Evolutionary conservation across 2,113 vertebrate species (phyloP).

Genomic region (Micromys minutus): DNA sequence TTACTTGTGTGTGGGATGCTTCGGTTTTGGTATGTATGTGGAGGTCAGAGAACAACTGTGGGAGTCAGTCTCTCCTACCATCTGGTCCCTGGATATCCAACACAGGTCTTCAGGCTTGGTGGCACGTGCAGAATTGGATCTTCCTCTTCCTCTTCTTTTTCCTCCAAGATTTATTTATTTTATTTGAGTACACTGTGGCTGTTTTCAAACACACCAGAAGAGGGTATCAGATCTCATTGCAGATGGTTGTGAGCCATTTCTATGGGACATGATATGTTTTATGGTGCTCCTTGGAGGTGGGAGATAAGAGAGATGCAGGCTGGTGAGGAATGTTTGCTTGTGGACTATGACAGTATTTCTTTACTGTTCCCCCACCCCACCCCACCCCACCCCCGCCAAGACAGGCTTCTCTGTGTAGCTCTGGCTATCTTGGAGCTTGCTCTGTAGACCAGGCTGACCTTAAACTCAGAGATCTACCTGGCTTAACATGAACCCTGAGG

Average conservation of each 20-base stretch:
- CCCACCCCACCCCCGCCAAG: too few species aligned
- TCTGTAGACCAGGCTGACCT: neutral
- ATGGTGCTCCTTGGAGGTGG: neutral
- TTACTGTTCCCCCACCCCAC: neutral
- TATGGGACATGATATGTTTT: neutral
- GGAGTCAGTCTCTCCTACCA: neutral
- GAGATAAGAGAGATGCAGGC: neutral
- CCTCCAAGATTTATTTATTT: too few species aligned
- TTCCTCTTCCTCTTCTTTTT: too few species aligned
- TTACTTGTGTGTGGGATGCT: neutral
- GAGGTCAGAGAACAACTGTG: neutral
- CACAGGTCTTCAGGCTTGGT: neutral
- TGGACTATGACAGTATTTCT: fast-evolving
- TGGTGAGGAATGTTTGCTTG: neutral
- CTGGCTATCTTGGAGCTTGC: neutral
- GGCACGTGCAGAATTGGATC: neutral
- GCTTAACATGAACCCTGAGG: neutral
- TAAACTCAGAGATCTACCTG: neutral
- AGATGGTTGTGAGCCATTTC: too few species aligned
- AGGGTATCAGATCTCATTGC: too few species aligned
- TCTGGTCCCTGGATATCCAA: neutral
- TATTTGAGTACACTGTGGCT: too few species aligned
- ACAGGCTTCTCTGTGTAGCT: neutral
- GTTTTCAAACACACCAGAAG: too few species aligned
- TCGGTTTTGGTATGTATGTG: neutral